Evolutionary conservation across 2,888 invertebrate genomes (phyloP), one percentile per base, ranked within the genome.

Genomic region (Drosophila fungiperda): DNA sequence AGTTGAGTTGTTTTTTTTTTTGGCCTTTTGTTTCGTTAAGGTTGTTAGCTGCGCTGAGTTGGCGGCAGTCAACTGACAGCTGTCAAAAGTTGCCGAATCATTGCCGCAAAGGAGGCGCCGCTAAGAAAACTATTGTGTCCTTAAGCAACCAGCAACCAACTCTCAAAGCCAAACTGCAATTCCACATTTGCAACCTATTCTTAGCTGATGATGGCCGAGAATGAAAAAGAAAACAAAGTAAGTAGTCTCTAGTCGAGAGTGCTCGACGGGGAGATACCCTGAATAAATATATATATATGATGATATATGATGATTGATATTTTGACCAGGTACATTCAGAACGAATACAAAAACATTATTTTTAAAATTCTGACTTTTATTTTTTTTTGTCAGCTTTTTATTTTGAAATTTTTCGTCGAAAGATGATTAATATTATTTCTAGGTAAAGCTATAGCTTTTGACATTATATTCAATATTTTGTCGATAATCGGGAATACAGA

Each of bases 111-210:
- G 65, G 45, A 64, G 77, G 77, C 77, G 80, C 80, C 81, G 68
- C 61, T 73, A 71, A 73, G 76, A 78, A 76, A 87, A 83, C 83
- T 81, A 87, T 84, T 85, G 73, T 77, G 73, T 80, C 77, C 87
- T 73, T 54, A 67, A 38, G 57, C 65, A 36, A 63, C 40, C 38
- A 49, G 32, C 26, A 26, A 26, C 68, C 57, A 53, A 12, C 42
- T 36, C 52, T 40, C 50, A 26, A 42, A 33, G 60, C 40, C 45
- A 15, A 45, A 62, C 82, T 82, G 82, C 85, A 85, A 89, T 87
- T 85, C 87, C 85, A 84, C 72, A 84, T 73, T 81, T 69, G 80
- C 68, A 66, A 45, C 45, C 45, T 8, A 23, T 45, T 23, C 45
- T 15, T 45, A 23, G 23, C 45, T 2, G 45, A 23, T 45, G 45